A percentile compares a stretch with the other conserved stretches of the same genome.
Evolutionary conservation across 2,888 invertebrate species (phyloP).

Genomic region (Nomada fucata): DNA sequence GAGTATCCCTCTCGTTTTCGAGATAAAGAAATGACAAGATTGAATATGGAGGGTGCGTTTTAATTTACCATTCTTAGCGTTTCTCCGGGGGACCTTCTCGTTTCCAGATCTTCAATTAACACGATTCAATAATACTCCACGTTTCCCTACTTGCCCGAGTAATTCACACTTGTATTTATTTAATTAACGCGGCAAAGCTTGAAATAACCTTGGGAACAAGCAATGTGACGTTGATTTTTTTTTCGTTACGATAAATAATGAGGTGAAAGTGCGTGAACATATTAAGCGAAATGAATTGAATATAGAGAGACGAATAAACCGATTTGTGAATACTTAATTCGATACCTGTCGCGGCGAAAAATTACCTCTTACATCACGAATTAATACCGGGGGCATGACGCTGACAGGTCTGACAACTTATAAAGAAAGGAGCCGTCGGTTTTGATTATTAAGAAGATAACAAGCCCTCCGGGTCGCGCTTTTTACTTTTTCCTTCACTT

Average conservation of each 20-base stretch:
- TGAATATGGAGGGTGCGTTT: constrained; percentile 32
- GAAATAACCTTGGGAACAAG: too few species aligned
- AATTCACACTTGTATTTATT: not conserved
- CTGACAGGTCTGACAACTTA: constrained; percentile 79
- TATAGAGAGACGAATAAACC: not conserved
- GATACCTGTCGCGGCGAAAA: constrained; percentile 5
- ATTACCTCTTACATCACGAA: constrained; percentile 74
- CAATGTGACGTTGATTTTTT: too few species aligned
- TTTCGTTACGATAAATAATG: too few species aligned
- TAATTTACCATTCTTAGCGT: constrained; percentile 44
- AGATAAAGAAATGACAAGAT: constrained; percentile 65
- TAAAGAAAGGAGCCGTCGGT: constrained; percentile 75
- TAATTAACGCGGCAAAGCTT: too few species aligned
- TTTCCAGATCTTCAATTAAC: constrained; percentile 30
- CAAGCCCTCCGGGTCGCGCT: constrained; percentile 75
- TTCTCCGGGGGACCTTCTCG: not conserved
- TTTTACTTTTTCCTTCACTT: constrained; percentile 76
- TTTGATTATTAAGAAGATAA: constrained; percentile 83
- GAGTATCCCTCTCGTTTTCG: constrained; percentile 38
- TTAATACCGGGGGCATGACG: constrained; percentile 80
- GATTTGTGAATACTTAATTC: not conserved
- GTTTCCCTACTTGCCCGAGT: not conserved
- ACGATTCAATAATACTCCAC: not conserved
- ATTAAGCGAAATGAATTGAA: not conserved
- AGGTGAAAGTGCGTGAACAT: not conserved